Conservation (phyloP, 2,888 invertebrate genomes). For the Drosophila nigritarsus region DNA sequence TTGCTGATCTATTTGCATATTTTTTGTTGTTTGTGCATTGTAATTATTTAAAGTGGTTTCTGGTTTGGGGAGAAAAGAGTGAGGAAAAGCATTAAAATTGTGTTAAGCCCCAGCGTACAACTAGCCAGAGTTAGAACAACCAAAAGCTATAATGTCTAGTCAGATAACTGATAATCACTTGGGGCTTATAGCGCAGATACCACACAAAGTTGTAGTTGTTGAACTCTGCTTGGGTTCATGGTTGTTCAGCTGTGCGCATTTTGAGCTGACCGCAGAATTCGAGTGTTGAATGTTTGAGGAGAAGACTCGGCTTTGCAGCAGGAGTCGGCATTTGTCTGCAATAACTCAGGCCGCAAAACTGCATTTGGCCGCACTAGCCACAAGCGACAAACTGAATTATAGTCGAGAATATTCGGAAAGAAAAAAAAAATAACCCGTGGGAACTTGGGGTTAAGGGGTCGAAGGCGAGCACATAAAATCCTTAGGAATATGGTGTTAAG, state of each 20-base stretch:
- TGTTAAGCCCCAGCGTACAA: neutral
- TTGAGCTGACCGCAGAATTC: constrained; percentile 19
- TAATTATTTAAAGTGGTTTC: constrained; percentile 77
- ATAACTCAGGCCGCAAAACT: constrained; percentile 59
- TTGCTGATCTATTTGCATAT: constrained; percentile 24
- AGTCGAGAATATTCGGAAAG: neutral
- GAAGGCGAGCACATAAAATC: neutral
- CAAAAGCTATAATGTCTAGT: constrained; percentile 3
- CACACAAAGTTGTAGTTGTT: constrained; percentile 8
- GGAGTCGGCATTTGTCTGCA: constrained; percentile 58
- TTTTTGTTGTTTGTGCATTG: constrained; percentile 56
- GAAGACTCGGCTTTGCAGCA: constrained; percentile 9
- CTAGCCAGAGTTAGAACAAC: constrained; percentile 3
- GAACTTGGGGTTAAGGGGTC: neutral
- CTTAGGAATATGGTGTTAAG: neutral
- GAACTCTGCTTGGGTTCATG: constrained; percentile 5
- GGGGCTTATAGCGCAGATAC: constrained; percentile 18
- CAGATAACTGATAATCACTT: constrained; percentile 18
- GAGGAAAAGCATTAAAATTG: constrained; percentile 44
- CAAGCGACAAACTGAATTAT: constrained; percentile 66
- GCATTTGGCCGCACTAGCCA: constrained; percentile 57
- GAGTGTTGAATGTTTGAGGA: constrained; percentile 35
- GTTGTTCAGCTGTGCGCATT: neutral
- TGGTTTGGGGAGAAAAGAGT: constrained; percentile 7
- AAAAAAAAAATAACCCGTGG: neutral